phyloP scores from a whole-genome alignment of 2,797 vertebrate genomes.

The Eleutherodactylus coqui region DNA sequence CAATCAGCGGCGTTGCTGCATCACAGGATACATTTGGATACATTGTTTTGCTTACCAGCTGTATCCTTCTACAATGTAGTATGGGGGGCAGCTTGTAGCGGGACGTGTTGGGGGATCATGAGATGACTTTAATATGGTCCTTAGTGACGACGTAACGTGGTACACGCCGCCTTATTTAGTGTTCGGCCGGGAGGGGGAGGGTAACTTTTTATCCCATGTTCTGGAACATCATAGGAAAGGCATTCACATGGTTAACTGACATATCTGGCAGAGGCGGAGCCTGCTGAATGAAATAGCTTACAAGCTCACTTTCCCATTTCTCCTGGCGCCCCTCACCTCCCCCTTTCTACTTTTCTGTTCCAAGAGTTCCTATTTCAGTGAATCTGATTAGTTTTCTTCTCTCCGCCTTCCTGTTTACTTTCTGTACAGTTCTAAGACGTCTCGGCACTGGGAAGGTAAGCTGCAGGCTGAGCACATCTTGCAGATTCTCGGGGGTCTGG shows the following conservation, averaged over 20 bases:
- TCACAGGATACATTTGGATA: background rate
- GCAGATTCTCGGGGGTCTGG: conserved; percentile 19
- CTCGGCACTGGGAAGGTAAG: conserved; percentile 75
- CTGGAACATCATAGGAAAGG: background rate
- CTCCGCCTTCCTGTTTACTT: conserved; percentile 87
- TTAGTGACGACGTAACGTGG: no score
- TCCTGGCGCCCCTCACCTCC: conserved; percentile 55
- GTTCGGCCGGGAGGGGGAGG: background rate
- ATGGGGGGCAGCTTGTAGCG: no score
- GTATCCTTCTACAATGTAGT: no score
- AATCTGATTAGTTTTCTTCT: conserved; percentile 68
- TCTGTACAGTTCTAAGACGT: conserved; percentile 74
- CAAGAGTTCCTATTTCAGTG: conserved; percentile 80
- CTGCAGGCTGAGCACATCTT: conserved; percentile 17
- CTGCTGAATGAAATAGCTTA: conserved; percentile 47
- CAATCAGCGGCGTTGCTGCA: background rate
- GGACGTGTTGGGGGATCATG: no score
- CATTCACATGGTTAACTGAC: conserved; percentile 54
- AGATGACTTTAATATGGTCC: no score
- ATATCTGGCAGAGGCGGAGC: conserved; percentile 40
- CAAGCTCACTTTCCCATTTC: conserved; percentile 52
- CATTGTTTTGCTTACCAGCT: background rate
- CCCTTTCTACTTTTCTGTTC: conserved; percentile 58
- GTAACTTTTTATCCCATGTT: background rate
- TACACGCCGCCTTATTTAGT: background rate